A percentile compares a stretch with the other conserved stretches of the same genome.
These are phyloP conservation scores for Meriones unguiculatus DNA, from an alignment of 2,113 vertebrate genomes.

Conservation along the genomic window DNA sequence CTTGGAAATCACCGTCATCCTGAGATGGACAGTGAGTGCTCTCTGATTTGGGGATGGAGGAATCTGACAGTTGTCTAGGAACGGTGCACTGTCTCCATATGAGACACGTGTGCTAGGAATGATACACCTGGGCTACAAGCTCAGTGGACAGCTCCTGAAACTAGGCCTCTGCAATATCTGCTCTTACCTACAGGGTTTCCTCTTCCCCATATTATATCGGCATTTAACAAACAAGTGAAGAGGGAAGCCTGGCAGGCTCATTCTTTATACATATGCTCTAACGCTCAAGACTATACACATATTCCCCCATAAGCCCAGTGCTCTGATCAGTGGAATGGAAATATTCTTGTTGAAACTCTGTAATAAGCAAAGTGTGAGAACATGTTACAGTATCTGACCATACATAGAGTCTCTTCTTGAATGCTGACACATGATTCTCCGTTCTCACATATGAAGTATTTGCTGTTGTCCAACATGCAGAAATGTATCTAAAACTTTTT, in stretches of 20 bases:
- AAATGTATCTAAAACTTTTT: slow-evolving; percentile 42
- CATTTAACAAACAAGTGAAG: not conserved
- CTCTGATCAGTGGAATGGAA: slow-evolving; percentile 57
- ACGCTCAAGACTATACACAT: slow-evolving; percentile 55
- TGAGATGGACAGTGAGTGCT: slow-evolving; percentile 69
- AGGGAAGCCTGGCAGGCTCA: not conserved
- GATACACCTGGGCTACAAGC: slow-evolving; percentile 34
- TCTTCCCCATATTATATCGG: not conserved
- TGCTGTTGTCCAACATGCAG: slow-evolving; percentile 14
- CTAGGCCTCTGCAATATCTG: slow-evolving; percentile 68
- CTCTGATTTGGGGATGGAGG: slow-evolving; percentile 64
- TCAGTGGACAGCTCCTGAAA: slow-evolving; percentile 77
- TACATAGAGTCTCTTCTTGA: slow-evolving; percentile 51
- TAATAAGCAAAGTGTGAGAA: slow-evolving; percentile 65
- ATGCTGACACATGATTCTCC: slow-evolving; percentile 24
- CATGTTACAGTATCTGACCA: not conserved
- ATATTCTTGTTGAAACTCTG: slow-evolving; percentile 52
- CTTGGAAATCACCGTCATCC: slow-evolving; percentile 80
- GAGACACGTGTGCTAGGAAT: slow-evolving; percentile 64
- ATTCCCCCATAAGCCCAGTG: slow-evolving; percentile 5
- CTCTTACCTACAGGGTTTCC: slow-evolving; percentile 48
- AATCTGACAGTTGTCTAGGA: slow-evolving; percentile 70
- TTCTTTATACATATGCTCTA: slow-evolving; percentile 59
- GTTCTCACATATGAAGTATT: slow-evolving; percentile 47
- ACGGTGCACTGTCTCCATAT: slow-evolving; percentile 54